Conservation (phyloP, 2,888 invertebrate genomes). For the Tiliacea aurago region DNA sequence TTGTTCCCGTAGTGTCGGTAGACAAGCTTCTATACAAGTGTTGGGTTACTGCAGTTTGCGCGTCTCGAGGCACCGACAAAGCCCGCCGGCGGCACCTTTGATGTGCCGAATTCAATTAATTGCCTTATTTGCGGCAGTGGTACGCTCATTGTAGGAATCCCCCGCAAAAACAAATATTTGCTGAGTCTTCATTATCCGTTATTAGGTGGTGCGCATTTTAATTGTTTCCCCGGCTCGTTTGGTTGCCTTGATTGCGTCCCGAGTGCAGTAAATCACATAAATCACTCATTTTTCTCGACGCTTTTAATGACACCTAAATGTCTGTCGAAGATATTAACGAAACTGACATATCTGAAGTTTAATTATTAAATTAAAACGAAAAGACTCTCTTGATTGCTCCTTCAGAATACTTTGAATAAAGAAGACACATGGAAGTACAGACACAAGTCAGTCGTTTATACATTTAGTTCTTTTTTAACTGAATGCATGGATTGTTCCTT, state of each 20-base stretch:
- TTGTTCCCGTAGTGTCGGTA: constrained; percentile 54
- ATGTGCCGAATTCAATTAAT: constrained; percentile 90
- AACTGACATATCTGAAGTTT: constrained; percentile 18
- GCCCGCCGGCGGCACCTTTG: constrained; percentile 85
- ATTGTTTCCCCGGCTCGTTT: constrained; percentile 69
- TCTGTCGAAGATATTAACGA: constrained; percentile 37
- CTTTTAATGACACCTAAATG: constrained; percentile 34
- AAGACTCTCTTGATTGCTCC: background rate
- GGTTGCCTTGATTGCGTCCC: constrained; percentile 48
- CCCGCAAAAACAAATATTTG: constrained; percentile 89
- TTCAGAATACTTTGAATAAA: background rate
- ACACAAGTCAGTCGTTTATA: too few species aligned
- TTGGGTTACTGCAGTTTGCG: constrained; percentile 80
- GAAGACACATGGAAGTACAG: background rate
- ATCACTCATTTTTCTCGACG: constrained; percentile 57
- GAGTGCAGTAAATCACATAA: constrained; percentile 52
- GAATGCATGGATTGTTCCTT: background rate
- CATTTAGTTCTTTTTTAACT: background rate
- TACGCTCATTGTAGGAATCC: constrained; percentile 84
- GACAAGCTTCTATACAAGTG: constrained; percentile 80
- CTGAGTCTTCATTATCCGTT: constrained; percentile 87
- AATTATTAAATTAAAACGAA: constrained; percentile 19
- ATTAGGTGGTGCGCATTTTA: constrained; percentile 84
- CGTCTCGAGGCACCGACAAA: constrained; percentile 84
- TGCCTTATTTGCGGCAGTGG: constrained; percentile 87